Base-by-base conservation (phyloP, 1,140 invertebrate species). In the Drosophila pandora region DNA sequence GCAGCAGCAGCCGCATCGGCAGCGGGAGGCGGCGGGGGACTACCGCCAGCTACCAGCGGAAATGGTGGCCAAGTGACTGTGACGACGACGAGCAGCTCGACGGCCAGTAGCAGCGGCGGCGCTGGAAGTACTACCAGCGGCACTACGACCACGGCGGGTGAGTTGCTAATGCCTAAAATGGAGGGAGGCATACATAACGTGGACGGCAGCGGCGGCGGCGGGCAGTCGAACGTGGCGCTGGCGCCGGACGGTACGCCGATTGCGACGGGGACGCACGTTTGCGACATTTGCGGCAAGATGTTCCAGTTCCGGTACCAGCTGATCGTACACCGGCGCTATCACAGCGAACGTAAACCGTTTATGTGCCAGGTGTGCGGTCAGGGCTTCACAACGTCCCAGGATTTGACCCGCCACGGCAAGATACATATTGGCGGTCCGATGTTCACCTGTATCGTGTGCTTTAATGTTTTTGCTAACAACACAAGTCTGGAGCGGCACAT, bases 241-340 rank as follows among this genome's bases (percentile, higher is more conserved):
- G 94, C 84, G 88, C 94, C n/a, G 4, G 92, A 93, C 48, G 91
- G 90, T 45, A 92, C 93, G 13, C 91, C 93, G 0, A 93, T 94
- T 6, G 93, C 94, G 2, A 92, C 94, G n/a, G 93, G 94, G 92
- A 67, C 95, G 94, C 95, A 96, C 90, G 93, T 95, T 1, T 97
- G 96, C 90, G 96, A 96, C 91, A 94, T 97, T 56, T 97, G 96
- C 80, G 95, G 95, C 43, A 96, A 96, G 92, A 95, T 96, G 91
- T 97, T 97, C 92, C 96, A 96, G 79, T 97, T 95, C 92, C 94
- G 96, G 30, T 97, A 97, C 92, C 96, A 97, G 80, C 93, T 97
- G 53, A 97, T 97, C 79, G 96, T 97, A 10, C 96, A 92, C 77
- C 85, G 96, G 76, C 93, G 96, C 76, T 97, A 97, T 88, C 96